phyloP scores from a whole-genome alignment of 2,113 vertebrate species.

The Todiramphus saurophagus region DNA sequence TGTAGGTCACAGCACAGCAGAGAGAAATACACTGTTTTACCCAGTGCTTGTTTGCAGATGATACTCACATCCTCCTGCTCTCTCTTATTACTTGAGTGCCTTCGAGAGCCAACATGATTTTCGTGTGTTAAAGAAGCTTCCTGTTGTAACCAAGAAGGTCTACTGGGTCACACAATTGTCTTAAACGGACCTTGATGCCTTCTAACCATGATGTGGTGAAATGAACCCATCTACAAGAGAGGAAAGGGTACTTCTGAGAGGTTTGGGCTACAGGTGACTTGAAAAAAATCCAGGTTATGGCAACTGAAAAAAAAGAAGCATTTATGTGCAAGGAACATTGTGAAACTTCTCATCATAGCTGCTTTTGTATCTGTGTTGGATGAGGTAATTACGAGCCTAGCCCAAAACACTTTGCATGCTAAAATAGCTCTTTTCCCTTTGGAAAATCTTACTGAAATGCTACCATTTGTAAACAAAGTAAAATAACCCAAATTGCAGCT shows the following conservation, averaged over 20 bases:
- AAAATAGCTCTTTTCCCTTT: constrained; percentile 58
- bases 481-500: constrained; percentile 44
- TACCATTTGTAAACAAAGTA: constrained; percentile 56
- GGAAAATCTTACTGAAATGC: constrained; percentile 63
- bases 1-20: not conserved
- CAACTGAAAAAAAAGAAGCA: not conserved
- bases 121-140: not conserved
- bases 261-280: not conserved
- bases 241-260: not conserved
- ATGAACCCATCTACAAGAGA: not conserved
- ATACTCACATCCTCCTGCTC: not conserved
- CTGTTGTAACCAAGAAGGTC: not conserved
- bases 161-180: not conserved
- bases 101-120: not conserved
- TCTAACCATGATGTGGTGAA: not conserved
- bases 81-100: not conserved
- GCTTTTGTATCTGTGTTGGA: constrained; percentile 56
- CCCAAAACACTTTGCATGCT: constrained; percentile 34
- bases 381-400: constrained; percentile 43
- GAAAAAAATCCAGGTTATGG: not conserved
- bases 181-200: not conserved
- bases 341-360: constrained; percentile 52
- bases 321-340: not conserved
- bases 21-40: not conserved
- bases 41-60: not conserved